Conservation (phyloP, 2,888 invertebrate genomes). For the Lasius fuliginosus region DNA sequence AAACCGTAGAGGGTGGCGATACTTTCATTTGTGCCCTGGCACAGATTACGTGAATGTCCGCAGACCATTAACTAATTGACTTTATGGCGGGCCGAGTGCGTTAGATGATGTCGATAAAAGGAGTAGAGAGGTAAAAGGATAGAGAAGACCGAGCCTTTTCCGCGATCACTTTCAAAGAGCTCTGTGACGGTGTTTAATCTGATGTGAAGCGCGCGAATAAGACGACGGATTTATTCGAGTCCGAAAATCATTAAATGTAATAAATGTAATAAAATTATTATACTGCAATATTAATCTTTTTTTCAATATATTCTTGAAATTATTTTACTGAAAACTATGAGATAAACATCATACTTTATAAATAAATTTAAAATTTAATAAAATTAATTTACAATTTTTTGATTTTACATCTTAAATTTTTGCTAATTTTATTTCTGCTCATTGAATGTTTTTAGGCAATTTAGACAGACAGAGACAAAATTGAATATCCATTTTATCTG, state of each 20-base stretch:
- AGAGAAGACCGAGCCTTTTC: conserved; percentile 36
- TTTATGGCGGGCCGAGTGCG: conserved; percentile 27
- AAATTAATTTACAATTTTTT: background rate
- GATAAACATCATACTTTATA: background rate
- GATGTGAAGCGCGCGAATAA: conserved; percentile 32
- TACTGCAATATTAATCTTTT: background rate
- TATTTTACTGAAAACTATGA: background rate
- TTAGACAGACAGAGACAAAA: background rate
- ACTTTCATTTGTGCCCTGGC: conserved; percentile 42
- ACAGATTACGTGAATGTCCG: conserved; percentile 46
- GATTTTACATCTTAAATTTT: background rate
- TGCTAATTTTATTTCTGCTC: background rate
- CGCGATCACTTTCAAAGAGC: conserved; percentile 38
- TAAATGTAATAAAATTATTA: background rate
- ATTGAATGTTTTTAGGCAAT: background rate
- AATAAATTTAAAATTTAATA: background rate
- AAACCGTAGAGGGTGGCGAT: background rate
- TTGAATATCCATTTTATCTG: background rate
- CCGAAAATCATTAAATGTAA: background rate
- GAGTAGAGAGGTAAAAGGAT: conserved; percentile 25
- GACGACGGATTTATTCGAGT: background rate
- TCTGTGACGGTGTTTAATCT: conserved; percentile 32
- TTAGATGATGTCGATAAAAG: conserved; percentile 47
- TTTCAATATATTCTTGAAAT: background rate
- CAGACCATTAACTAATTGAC: conserved; percentile 52